Conservation (phyloP, 2,797 vertebrate species). For the Macroramphosus scolopax region DNA sequence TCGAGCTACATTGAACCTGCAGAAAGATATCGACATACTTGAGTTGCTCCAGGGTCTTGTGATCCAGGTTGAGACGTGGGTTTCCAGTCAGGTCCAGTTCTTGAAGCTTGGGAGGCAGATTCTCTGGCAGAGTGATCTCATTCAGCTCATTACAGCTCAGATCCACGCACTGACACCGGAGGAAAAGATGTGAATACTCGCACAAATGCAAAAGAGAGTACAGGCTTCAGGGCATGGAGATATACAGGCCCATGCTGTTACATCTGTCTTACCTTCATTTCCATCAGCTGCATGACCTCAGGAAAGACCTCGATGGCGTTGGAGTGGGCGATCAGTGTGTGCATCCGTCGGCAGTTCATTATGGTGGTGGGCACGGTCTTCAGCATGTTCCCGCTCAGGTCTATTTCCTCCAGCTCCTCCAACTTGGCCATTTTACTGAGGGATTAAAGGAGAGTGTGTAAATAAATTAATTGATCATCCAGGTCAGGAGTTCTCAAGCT, state of each 20-base stretch:
- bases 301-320: slow-evolving; percentile 97
- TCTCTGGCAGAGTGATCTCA: slow-evolving; percentile 92
- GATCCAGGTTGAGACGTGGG: slow-evolving; percentile 90
- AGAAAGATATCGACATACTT: slow-evolving; percentile 79
- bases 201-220: background rate
- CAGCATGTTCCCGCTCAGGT: slow-evolving; percentile 94
- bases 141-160: slow-evolving; percentile 95
- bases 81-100: slow-evolving; percentile 97
- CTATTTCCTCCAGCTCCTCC: slow-evolving; percentile 95
- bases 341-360: slow-evolving; percentile 92
- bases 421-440: slow-evolving; percentile 98
- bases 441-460: background rate
- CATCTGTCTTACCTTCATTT: slow-evolving; percentile 86
- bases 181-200: slow-evolving; percentile 22
- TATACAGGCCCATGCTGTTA: background rate
- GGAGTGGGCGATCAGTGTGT: slow-evolving; percentile 94
- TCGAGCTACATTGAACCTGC: too few species aligned
- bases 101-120: slow-evolving; percentile 93
- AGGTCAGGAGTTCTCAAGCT: background rate
- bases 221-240: background rate
- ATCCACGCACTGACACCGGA: slow-evolving; percentile 86
- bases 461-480: too few species aligned
- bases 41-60: slow-evolving; percentile 93
- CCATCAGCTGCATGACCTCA: slow-evolving; percentile 95
- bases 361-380: slow-evolving; percentile 96